Conservation (phyloP, 2,888 invertebrate species). For the Odiellus spinosus region DNA sequence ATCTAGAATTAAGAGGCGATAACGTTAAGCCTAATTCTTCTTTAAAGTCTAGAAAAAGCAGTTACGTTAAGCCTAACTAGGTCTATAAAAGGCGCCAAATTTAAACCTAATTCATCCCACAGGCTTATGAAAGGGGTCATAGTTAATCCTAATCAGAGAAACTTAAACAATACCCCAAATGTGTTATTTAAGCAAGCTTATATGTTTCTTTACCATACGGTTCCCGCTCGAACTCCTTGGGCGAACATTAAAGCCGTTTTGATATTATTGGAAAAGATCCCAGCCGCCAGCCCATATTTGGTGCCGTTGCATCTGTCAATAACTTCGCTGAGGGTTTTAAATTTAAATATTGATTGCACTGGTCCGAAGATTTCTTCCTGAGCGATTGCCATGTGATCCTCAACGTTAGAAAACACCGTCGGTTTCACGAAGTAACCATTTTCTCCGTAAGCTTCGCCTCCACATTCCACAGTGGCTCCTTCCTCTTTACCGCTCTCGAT, state of each 20-base stretch:
- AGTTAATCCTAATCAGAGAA: too few species aligned
- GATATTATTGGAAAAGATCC: constrained; percentile 69
- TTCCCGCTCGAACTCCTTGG: constrained; percentile 56
- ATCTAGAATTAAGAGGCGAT: too few species aligned
- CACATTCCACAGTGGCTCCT: constrained; percentile 67
- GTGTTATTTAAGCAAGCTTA: too few species aligned
- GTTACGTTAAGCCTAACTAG: too few species aligned
- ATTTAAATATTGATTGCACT: constrained; percentile 80
- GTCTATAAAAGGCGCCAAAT: too few species aligned
- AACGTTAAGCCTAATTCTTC: too few species aligned
- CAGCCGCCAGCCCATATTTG: constrained; percentile 83
- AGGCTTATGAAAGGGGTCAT: too few species aligned
- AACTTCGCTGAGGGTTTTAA: constrained; percentile 67
- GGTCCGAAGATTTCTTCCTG: constrained; percentile 75
- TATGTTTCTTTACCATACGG: constrained; percentile 42
- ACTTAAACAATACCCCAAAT: too few species aligned
- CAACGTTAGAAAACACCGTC: constrained; percentile 60
- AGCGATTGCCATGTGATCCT: constrained; percentile 70
- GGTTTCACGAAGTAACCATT: constrained; percentile 71
- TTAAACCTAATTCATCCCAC: too few species aligned
- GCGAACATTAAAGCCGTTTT: constrained; percentile 56
- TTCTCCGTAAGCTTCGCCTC: constrained; percentile 48
- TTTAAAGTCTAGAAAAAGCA: too few species aligned
- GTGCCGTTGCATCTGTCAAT: constrained; percentile 73
- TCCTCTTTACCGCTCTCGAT: constrained; percentile 65